Conservation (phyloP, 2,888 invertebrate species). For the Amaurobius ferox region DNA sequence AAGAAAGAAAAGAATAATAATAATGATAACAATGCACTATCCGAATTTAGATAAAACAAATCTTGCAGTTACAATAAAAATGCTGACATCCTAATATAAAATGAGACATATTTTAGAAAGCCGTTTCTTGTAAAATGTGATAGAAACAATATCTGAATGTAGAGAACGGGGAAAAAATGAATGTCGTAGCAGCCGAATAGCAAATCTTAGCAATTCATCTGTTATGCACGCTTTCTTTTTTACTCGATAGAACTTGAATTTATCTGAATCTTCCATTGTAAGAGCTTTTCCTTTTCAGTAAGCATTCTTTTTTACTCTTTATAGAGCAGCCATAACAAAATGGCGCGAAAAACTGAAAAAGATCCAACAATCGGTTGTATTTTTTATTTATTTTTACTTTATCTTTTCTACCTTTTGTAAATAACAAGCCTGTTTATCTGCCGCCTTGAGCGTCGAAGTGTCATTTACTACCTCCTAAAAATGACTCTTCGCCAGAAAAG, state of each 20-base stretch:
- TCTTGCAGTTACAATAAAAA: not conserved
- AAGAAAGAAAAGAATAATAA: too few species aligned
- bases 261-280: constrained; percentile 18
- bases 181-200: constrained; percentile 13
- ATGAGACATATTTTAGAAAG: not conserved
- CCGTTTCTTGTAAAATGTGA: not conserved
- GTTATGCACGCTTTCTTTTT: constrained; percentile 17
- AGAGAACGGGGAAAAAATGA: constrained; percentile 4
- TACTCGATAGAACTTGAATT: constrained; percentile 12
- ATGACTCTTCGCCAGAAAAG: constrained; percentile 33
- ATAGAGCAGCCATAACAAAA: constrained; percentile 30
- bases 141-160: constrained; percentile 18
- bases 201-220: constrained; percentile 30
- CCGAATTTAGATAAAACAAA: not conserved
- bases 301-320: constrained; percentile 20
- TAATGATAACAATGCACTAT: too few species aligned
- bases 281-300: constrained; percentile 15
- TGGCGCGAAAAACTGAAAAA: constrained; percentile 36
- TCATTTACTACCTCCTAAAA: constrained; percentile 37
- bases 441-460: constrained; percentile 35
- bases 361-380: constrained; percentile 11
- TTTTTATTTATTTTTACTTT: not conserved
- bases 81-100: not conserved
- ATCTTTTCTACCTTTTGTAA: constrained; percentile 20
- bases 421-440: constrained; percentile 38